Conservation (phyloP, 2,888 invertebrate species). For the Dromius quadrimaculatus region DNA sequence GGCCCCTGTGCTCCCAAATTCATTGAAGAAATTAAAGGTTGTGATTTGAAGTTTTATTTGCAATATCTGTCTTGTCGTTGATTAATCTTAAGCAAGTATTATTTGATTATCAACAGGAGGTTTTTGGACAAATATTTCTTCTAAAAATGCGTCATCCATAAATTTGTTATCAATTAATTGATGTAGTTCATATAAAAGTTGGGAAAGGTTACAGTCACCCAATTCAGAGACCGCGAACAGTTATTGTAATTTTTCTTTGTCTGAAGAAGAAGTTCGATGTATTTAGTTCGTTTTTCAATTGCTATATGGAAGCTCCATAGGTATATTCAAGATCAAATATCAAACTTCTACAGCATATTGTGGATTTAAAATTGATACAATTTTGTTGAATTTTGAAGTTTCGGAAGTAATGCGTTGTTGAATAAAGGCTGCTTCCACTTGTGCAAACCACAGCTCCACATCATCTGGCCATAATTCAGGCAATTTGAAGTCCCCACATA, state of each 20-base stretch:
- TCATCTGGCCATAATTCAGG: not conserved
- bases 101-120: not conserved
- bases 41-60: not conserved
- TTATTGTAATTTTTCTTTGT: not conserved
- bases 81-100: not conserved
- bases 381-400: not conserved
- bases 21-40: not conserved
- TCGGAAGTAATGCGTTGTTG: not conserved
- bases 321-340: not conserved
- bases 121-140: slow-evolving; percentile 11
- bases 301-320: not conserved
- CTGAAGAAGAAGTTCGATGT: not conserved
- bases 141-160: not conserved
- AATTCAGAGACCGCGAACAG: not conserved
- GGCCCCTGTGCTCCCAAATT: not conserved
- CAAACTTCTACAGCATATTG: not conserved
- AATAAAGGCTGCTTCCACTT: not conserved
- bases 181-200: slow-evolving; percentile 1
- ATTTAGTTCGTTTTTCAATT: not conserved
- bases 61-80: not conserved
- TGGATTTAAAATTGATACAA: not conserved
- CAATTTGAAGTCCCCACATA: not conserved
- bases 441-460: not conserved
- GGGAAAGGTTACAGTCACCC: not conserved
- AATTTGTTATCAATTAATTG: slow-evolving; percentile 2